A percentile compares a stretch with the other conserved stretches of the same genome.
Evolutionary conservation across 2,113 vertebrate genomes (phyloP).

Genomic region (Emydura subglobosa): DNA sequence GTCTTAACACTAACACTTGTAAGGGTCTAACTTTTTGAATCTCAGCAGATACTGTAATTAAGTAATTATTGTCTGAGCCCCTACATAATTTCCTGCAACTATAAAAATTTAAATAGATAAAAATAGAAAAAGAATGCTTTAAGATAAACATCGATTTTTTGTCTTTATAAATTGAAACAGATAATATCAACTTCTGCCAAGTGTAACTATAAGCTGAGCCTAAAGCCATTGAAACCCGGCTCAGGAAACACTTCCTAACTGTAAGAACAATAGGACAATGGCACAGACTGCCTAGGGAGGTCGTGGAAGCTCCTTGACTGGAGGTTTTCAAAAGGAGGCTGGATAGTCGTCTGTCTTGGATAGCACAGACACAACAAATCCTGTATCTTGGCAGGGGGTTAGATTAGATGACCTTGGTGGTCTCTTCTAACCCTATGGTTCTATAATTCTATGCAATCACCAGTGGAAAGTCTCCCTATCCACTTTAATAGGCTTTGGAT

Average conservation of each 20-base stretch:
- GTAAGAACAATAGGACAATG: not conserved
- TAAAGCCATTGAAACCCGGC: not conserved
- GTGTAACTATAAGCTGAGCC: not conserved
- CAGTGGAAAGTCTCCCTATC: not conserved
- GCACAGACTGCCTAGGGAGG: not conserved
- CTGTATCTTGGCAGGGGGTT: not conserved
- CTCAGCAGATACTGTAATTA: not conserved
- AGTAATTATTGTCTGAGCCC: not conserved
- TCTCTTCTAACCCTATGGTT: not conserved
- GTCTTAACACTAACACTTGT: not conserved
- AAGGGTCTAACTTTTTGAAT: not conserved
- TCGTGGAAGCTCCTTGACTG: not conserved
- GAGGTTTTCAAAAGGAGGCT: not conserved
- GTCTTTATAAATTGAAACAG: not conserved
- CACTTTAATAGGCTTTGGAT: accelerated
- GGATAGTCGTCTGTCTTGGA: not conserved
- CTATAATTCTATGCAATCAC: not conserved
- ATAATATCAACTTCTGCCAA: not conserved
- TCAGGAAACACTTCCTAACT: not conserved
- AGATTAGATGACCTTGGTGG: not conserved
- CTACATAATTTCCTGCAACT: not conserved
- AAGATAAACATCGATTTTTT: no score
- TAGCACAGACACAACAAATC: not conserved
- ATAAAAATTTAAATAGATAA: not conserved
- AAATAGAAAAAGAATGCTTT: not conserved